Evolutionary conservation across 2,888 invertebrate species (phyloP), one percentile per base, ranked within the genome.

Genomic region (Cryptocephalus primarius): DNA sequence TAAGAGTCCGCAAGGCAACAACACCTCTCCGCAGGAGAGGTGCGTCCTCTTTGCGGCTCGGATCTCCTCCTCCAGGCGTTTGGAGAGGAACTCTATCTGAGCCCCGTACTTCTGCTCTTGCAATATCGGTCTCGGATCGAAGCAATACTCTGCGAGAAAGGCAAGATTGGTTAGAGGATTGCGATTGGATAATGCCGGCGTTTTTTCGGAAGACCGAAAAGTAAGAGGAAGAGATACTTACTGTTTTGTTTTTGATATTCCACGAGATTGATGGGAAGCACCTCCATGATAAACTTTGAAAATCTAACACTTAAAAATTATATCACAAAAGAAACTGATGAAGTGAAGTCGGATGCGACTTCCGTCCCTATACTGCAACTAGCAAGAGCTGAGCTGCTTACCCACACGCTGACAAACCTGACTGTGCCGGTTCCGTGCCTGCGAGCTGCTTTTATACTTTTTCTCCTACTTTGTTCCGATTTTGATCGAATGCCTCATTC

Each of bases 21-120:
- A 75, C 49, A 91, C 88, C 72, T 91, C 89, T 14, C 87, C 89
- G 63, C 87, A 83, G 48, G 85, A 82, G 54, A 91, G 73, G 69
- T 86, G 85, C 60, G 82, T 84, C 53, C 82, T 78, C 69, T 90
- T 88, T 33, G 89, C 90, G 54, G 83, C 83, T 50, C 88, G 75
- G 53, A 91, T 74, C 66, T 87, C 85, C 51, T 82, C 75, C 72
- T 90, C 88, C 58, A 91, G 75, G 61, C 83, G 76, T 64, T 80
- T 78, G 44, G 88, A 83, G 64, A 91, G 72, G 62, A 83, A 83
- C 57, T 78, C 78, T 63, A 79, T 75, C 64, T 77, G 75, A 54
- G 76, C 58, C 48, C 56, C 74, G 50, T 68, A 68, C 45, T 67
- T 68, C 33, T 61, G 63, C 36, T 60, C 61, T 43, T 66, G 66